Base-by-base conservation (phyloP, 2,888 invertebrate genomes). In the Maniola hyperantus region DNA sequence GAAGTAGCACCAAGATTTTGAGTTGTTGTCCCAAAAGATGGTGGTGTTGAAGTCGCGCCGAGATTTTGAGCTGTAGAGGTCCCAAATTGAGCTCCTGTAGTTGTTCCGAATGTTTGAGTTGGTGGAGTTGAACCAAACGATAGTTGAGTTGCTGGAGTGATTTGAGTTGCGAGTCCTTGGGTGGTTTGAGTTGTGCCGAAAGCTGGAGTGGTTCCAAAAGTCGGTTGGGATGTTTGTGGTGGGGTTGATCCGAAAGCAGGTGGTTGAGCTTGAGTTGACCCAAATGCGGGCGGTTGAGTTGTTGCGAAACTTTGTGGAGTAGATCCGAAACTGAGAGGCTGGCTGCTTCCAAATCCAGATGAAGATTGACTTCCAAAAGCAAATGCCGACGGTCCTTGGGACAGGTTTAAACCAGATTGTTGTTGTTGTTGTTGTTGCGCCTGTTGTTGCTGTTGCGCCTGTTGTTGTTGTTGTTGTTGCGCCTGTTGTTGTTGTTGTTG, bases 341-440 rank as follows among this genome's bases (percentile, higher is more conserved):
- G 67, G 33, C 39, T 48, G 50, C n/a, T 60, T 39, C 66, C 54
- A 53, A 69, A 55, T 53, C 62, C 42, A 1, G 71, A 44, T 26
- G 72, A 61, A 42, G 73, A 59, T 8, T 74, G 66, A 5, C 73
- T 61, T 4, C 74, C 74, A 50, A 81, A 79, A 66, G 55, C 69
- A n/a, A 77, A 70, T 5, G 74, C 68, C n/a, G 60, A 18, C 51
- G 61, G 64, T 2, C 60, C 39, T 36, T 48, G 48, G 8, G 59
- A 58, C 15, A 64, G 54, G 6, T 46, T 39, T 11, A 64, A 13
- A 20, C 53, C 46, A 7, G 54, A 39, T 13, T 63, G 58, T 55
- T 65, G 70, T 15, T 65, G 50, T 13, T 18, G 51, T 42, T 60
- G 59, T 60, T 33, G 48, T n/a, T n/a, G 59, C 13, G n/a, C n/a